Evolutionary conservation across 2,797 vertebrate genomes (phyloP).

Genomic region (Chelonia mydas): DNA sequence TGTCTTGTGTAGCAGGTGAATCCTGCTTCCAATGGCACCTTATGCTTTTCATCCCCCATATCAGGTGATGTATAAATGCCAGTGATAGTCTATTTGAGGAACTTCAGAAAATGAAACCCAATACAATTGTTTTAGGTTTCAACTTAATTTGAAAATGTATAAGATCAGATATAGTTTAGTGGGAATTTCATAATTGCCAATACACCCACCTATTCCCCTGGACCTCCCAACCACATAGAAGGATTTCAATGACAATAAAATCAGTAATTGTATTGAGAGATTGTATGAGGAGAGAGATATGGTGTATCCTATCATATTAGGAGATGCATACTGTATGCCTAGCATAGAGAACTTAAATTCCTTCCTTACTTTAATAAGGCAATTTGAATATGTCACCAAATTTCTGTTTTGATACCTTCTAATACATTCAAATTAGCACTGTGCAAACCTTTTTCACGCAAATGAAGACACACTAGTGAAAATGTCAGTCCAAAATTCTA

Average conservation of each 20-base stretch:
- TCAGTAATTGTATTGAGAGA: not conserved
- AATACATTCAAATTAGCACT: not conserved
- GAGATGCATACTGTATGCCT: not conserved
- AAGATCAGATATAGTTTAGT: not conserved
- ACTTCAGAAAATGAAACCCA: not conserved
- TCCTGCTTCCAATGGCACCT: not conserved
- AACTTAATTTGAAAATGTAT: not conserved
- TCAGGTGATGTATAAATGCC: not conserved
- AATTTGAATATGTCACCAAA: not conserved
- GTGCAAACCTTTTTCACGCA: not conserved
- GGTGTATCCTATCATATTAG: not conserved
- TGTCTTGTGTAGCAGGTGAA: not conserved
- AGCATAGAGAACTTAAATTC: not conserved
- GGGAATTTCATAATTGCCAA: not conserved
- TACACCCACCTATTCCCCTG: not conserved
- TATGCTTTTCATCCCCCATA: not conserved
- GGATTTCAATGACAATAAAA: not conserved
- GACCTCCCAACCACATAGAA: not conserved
- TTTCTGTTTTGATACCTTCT: not conserved
- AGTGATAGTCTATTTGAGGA: not conserved
- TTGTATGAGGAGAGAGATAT: accelerated
- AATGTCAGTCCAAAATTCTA: not conserved
- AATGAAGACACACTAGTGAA: not conserved
- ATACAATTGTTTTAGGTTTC: not conserved
- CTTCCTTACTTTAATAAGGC: not conserved